These are phyloP conservation scores for Knipowitschia caucasica DNA, from an alignment of 2,797 vertebrate genomes.

Conservation along the genomic window DNA sequence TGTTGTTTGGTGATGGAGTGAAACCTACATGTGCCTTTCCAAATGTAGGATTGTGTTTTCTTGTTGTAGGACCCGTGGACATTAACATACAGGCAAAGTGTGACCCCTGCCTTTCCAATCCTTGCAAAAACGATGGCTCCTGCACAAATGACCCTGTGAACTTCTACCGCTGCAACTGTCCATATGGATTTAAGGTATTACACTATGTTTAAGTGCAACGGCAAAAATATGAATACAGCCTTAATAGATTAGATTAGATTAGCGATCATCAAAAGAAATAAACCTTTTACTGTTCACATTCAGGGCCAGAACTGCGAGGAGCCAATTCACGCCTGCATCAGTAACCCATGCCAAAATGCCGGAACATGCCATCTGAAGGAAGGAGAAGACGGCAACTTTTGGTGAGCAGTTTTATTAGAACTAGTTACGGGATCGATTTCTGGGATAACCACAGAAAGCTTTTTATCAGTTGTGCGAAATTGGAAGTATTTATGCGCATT, in stretches of 20 bases:
- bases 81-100: conserved; percentile 91
- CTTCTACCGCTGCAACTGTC: conserved; percentile 94
- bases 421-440: background rate
- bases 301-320: conserved; percentile 93
- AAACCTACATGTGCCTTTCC: background rate
- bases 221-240: too few species aligned
- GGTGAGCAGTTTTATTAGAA: conserved; percentile 43
- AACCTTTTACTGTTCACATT: conserved; percentile 16
- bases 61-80: conserved; percentile 86
- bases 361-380: conserved; percentile 95
- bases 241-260: too few species aligned
- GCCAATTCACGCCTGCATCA: conserved; percentile 93
- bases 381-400: conserved; percentile 84
- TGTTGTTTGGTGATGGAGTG: conserved; percentile 24
- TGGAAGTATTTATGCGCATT: background rate
- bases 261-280: too few species aligned
- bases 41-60: conserved; percentile 36
- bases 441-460: background rate
- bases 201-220: background rate
- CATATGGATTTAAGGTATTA: conserved; percentile 92
- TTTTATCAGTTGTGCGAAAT: background rate
- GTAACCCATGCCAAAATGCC: conserved; percentile 88
- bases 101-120: conserved; percentile 92
- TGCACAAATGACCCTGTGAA: conserved; percentile 93
- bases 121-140: conserved; percentile 94